Evolutionary conservation across 2,797 vertebrate species (phyloP), one percentile per base, ranked within the genome.

Genomic region (Crenichthys baileyi): DNA sequence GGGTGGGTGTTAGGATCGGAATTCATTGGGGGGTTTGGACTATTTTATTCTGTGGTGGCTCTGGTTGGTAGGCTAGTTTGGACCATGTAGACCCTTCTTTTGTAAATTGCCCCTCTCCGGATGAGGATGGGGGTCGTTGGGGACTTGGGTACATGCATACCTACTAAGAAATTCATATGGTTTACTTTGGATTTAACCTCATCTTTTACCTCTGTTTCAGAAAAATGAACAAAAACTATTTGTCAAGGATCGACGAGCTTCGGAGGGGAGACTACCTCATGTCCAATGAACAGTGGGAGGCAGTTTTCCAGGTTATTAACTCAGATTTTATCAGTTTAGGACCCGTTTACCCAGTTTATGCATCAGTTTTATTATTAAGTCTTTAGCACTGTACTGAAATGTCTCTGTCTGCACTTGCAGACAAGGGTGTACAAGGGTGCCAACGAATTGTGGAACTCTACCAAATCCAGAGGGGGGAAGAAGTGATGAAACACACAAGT

Each of bases 181-280:
- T 72, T 50, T 72, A 31, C 26, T 31, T 31, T n/a, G n/a, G n/a
- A n/a, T n/a, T n/a, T 48, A 72, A 72, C 18, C 9, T 72, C 3
- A 9, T 5, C 3, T 3, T 3, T 71, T 55, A 0, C 50, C n/a
- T 51, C 18, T 80, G 15, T 83, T 83, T 11, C 75, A 91, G 84
- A 13, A 84, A 76, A 78, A 90, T 91, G 88, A 91, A 86, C 60
- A 89, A 7, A 1, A 92, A 90, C 85, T 87, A 2, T 65, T 11
- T 90, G 63, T 85, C 84, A 67, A 87, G 22, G 65, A 77, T 87
- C 16, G 72, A 89, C 2, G 80, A 90, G 36, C 87, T 92, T 61
- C 63, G n/a, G 0, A 77, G 0, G 5, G 89, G 90, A 82, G 88
- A 92, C 76, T 73, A 0, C n/a, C 72, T 92, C 13, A 0, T 85